Evolutionary conservation across 2,797 vertebrate genomes (phyloP).

Genomic region (Microchirus variegatus): DNA sequence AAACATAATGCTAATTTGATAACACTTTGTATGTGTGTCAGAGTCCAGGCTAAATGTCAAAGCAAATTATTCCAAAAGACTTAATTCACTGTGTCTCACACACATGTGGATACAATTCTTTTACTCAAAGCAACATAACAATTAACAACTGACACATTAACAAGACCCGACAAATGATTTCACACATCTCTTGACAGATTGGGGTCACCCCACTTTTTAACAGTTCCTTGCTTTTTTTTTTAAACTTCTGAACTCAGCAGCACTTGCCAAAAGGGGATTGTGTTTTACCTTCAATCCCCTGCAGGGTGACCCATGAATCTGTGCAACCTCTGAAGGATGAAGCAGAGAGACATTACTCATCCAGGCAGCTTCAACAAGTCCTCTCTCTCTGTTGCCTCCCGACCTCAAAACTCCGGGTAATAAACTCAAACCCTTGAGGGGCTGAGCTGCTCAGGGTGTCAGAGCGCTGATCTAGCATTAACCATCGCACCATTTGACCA

Average conservation of each 20-base stretch:
- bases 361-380: constrained; percentile 73
- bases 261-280: constrained; percentile 48
- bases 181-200: constrained; percentile 22
- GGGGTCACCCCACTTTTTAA: constrained; percentile 44
- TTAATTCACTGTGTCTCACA: background rate
- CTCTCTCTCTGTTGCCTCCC: constrained; percentile 53
- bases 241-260: constrained; percentile 56
- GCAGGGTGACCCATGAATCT: constrained; percentile 69
- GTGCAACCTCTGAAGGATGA: constrained; percentile 65
- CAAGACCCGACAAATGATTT: constrained; percentile 32
- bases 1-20: constrained; percentile 1
- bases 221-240: constrained; percentile 25
- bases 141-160: constrained; percentile 25
- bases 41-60: background rate
- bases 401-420: constrained; percentile 68
- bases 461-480: constrained; percentile 67
- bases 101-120: background rate
- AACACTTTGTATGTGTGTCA: background rate
- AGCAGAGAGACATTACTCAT: constrained; percentile 69
- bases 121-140: constrained; percentile 5
- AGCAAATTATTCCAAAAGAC: constrained; percentile 5
- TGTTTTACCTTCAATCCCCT: constrained; percentile 56
- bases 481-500: constrained; percentile 61
- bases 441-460: constrained; percentile 44
- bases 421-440: constrained; percentile 65